Base-by-base conservation (phyloP, 1,140 invertebrate species). In the Oscheius sp. region DNA sequence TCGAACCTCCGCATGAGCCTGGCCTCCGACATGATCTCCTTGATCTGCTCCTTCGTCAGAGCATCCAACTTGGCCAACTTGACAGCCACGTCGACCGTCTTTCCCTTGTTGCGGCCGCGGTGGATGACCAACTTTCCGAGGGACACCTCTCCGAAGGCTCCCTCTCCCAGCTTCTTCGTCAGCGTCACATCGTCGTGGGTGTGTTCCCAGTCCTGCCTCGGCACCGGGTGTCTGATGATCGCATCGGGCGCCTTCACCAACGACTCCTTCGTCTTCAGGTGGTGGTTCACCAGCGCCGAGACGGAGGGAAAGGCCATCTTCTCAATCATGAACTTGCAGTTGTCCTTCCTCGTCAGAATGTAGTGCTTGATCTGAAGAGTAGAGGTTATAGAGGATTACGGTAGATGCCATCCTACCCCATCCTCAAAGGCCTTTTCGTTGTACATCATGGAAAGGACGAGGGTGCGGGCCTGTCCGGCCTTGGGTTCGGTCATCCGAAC, bases 121-220 rank as follows among this genome's bases (percentile, higher is more conserved):
- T 35, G 36, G 7, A n/a, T n/a, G n/a, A n/a, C n/a, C n/a, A n/a
- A n/a, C n/a, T n/a, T n/a, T n/a, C 38, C 45, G 26, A 42, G 32
- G 3, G 15, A 35, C 20, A 74, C 73, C 52, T 74, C 68, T 67
- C 78, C 78, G 31, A 79, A 79, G 2, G 77, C 77, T 20, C 77
- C 77, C 61, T 79, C 77, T 35, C 77, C 77, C 29, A 79, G 23
- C 52, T 76, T 75, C 34, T 73, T 64, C 29, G 34, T 20, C 15
- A 31, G 28, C 15, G 29, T 46, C 32, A 79, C 73, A 52, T 79
- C 66, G 1, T 72, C 68, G n/a, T 71, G 72, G 3, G 59, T 42
- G 2, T 74, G 52, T 61, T 79, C 77, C 77, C 77, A 79, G 3
- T 59, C 1, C 61, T 79, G 74, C 18, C 77, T 65, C 29, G 36